Base-by-base conservation (phyloP, 2,888 invertebrate genomes). In the Eupithecia abbreviata region DNA sequence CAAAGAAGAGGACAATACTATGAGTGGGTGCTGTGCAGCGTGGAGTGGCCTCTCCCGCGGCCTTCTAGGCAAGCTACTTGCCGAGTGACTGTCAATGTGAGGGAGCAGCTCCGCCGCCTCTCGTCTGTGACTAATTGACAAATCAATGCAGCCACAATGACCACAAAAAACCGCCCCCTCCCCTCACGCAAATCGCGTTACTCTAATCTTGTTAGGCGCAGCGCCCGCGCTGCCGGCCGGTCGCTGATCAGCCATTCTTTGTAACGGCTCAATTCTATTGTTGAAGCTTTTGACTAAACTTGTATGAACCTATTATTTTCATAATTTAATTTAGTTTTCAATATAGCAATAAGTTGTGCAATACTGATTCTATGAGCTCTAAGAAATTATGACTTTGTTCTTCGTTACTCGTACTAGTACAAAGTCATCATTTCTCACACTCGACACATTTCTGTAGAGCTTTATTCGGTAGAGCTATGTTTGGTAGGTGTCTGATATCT, bases 181-280 rank as follows among this genome's bases (percentile, higher is more conserved):
- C 74, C 72, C 73, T 76, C 82, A 81, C 81, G 80, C 85, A 88
- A 91, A 91, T 90, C 88, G 83, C 89, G 89, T 92, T 91, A 91
- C 79, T 77, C 74, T 92, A 92, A 92, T 90, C 85, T 83, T 78
- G 88, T 92, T 90, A 92, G 80, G 79, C 84, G 88, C 88, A 81
- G 15, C 83, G 84, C 77, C 82, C 80, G 82, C 82, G 84, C 88
- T 87, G 86, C 13, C 58, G 58, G n/a, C 85, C 30, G n/a, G 58
- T 9, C 58, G 58, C 83, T 92, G 92, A 93, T 91, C 91, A 93
- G 89, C 90, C 88, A 92, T 93, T 93, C 91, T 92, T 90, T 89
- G 75, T 78, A 75, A 78, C 78, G 71, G 73, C 75, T 78, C 78
- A 71, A 75, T 75, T 78, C 51, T 66, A 13, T 72, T 73, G 71